A percentile compares a stretch with the other conserved stretches of the same genome.
Conservation (phyloP, 2,113 vertebrate species). For the Tonatia bakeri region DNA sequence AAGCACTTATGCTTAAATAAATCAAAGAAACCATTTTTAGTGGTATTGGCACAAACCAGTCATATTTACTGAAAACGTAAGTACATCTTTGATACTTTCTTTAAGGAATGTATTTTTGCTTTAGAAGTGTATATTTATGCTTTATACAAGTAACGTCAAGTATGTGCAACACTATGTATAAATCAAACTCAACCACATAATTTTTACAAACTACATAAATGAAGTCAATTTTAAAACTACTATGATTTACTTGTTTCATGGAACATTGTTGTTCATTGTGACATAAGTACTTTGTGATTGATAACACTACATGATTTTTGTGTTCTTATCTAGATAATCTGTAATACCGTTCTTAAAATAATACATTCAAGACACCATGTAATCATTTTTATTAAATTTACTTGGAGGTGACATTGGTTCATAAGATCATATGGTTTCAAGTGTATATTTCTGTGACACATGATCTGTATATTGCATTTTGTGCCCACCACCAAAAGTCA, state of each 20-base stretch:
- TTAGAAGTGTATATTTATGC: not conserved
- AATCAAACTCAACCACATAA: not conserved
- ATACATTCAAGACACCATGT: not conserved
- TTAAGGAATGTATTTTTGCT: not conserved
- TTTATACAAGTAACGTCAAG: not conserved
- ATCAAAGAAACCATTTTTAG: not conserved
- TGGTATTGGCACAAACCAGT: not conserved
- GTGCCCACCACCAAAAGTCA: no score
- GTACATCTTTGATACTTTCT: not conserved
- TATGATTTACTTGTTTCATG: not conserved
- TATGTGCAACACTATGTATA: not conserved
- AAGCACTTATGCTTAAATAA: not conserved
- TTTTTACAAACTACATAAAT: not conserved
- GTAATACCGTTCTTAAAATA: not conserved
- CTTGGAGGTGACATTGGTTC: no score
- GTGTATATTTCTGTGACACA: no score
- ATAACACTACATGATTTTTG: not conserved
- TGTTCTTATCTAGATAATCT: not conserved
- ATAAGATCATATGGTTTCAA: no score
- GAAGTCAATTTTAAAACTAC: not conserved
- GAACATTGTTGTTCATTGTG: not conserved
- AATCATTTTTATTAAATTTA: not conserved
- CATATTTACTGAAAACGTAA: constrained; percentile 24
- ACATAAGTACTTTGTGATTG: not conserved
- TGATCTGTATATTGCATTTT: no score